Conservation (phyloP, 2,113 vertebrate species). For the Anoura caudifer region DNA sequence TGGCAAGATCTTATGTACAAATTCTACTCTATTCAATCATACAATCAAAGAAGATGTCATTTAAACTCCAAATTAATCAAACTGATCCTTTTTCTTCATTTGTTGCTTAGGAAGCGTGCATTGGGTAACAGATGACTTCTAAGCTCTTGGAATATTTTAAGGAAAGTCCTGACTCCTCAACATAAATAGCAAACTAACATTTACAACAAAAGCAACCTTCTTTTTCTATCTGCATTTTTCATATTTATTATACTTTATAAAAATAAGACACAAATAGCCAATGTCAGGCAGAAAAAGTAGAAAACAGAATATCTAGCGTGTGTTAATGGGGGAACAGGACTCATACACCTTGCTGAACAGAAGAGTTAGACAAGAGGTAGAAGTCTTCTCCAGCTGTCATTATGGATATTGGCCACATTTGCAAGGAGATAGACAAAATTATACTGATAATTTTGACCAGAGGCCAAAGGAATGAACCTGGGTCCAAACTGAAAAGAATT, state of each 20-base stretch:
- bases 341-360: neutral
- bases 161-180: neutral
- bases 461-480: constrained; percentile 39
- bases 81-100: neutral
- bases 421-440: neutral
- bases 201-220: neutral
- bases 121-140: neutral
- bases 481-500: constrained; percentile 10
- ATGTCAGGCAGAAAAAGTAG: neutral
- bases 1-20: neutral
- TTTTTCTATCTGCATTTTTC: neutral
- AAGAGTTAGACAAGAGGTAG: neutral
- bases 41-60: constrained; percentile 7
- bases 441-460: neutral
- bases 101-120: neutral
- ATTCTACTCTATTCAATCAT: neutral
- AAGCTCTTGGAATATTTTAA: neutral
- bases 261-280: neutral
- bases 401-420: constrained; percentile 9
- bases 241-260: neutral
- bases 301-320: neutral
- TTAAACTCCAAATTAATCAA: neutral
- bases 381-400: neutral
- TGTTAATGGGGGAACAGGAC: neutral
- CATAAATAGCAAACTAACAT: neutral